Base-by-base conservation (phyloP, 2,797 vertebrate genomes). In the Setipinna tenuifilis region DNA sequence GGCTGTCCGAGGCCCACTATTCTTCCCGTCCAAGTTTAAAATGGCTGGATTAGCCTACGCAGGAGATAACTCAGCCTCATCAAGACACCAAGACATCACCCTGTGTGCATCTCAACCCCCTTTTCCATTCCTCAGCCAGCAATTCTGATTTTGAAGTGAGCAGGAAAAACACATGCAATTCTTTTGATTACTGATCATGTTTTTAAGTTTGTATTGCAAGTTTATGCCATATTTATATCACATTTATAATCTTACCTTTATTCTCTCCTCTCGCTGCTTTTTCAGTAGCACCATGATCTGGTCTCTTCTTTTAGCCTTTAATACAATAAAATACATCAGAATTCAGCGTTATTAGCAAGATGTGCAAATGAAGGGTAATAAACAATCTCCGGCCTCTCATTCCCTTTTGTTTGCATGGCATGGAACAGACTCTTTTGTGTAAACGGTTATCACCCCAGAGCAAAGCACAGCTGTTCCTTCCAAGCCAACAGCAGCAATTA, bases 221-320 rank as follows among this genome's bases (percentile, higher is more conserved):
- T n/a, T 21, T 21, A 9, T n/a, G 6, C 17, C 17, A n/a, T 61
- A 23, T 62, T 23, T n/a, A 1, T 31, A 78, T 17, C 0, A 41
- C 14, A 71, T 68, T 11, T 17, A 10, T n/a, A 46, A 81, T 61
- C 85, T 81, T 90, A 91, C 91, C 90, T 91, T 91, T 82, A 90
- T 88, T 28, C 89, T 85, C 23, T 90, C 87, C 35, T 90, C 83
- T 59, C 90, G 85, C 68, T 90, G 90, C 83, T 88, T 90, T 82
- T 85, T 87, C 3, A 91, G 81, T 31, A 91, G 90, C 0, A 83
- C 84, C 44, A 90, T 88, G 83, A 91, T 89, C 83, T 89, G 83
- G 3, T 87, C 84, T 82, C 85, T 87, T 35, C 85, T 87, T 78
- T 87, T 89, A 6, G 86, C 91, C 91, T 92, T 81, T 16, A 59